Evolutionary conservation across 2,113 vertebrate genomes (phyloP).

Genomic region (Sinocyclocheilus anophthalmus): DNA sequence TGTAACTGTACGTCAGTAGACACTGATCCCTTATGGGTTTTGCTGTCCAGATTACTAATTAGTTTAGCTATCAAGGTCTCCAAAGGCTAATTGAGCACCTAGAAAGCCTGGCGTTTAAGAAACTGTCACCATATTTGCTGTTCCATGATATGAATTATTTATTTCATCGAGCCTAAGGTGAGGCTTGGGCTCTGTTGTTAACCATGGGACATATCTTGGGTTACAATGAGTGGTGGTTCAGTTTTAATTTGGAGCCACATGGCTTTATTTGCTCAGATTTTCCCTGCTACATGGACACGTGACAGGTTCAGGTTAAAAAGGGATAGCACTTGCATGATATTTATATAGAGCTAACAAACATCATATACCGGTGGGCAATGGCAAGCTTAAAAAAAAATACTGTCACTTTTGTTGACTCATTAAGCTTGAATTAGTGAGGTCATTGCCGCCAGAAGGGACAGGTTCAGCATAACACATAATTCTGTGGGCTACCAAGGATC

Average conservation of each 20-base stretch:
- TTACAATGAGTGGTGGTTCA: slow-evolving; percentile 27
- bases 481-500: not conserved
- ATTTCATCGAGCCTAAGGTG: slow-evolving; percentile 27
- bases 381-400: not conserved
- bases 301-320: slow-evolving; percentile 4
- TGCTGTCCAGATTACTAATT: slow-evolving; percentile 68
- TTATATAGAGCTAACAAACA: slow-evolving; percentile 11
- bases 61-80: slow-evolving; percentile 69
- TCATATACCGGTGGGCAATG: not conserved
- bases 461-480: slow-evolving; percentile 10
- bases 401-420: slow-evolving; percentile 36
- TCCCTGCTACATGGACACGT: not conserved
- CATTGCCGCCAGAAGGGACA: not conserved
- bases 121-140: slow-evolving; percentile 66
- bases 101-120: slow-evolving; percentile 59
- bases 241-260: slow-evolving; percentile 28
- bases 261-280: not conserved
- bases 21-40: slow-evolving; percentile 36
- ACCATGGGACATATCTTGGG: slow-evolving; percentile 24
- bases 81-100: slow-evolving; percentile 73
- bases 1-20: slow-evolving; percentile 10
- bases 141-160: slow-evolving; percentile 53
- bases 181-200: slow-evolving; percentile 32
- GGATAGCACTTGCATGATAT: not conserved
- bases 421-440: slow-evolving; percentile 28